These are phyloP conservation scores for Trissolcus basalis DNA, from an alignment of 1,140 invertebrate species.

Conservation along the genomic window DNA sequence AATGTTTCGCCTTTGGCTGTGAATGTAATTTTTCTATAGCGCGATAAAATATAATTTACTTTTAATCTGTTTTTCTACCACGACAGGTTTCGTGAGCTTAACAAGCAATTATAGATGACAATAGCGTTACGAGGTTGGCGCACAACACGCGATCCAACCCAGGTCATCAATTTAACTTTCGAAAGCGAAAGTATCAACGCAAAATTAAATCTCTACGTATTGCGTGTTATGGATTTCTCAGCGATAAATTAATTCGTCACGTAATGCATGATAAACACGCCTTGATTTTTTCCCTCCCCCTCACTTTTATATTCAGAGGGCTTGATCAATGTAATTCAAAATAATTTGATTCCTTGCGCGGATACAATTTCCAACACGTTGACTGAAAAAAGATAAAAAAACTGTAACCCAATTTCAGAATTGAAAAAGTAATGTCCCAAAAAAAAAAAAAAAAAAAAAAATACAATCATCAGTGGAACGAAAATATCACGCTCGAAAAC, in stretches of 20 bases:
- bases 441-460: too few species aligned
- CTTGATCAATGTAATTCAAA: neutral
- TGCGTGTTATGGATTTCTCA: constrained; percentile 42
- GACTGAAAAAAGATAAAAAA: too few species aligned
- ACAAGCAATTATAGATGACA: constrained; percentile 49
- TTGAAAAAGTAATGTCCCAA: too few species aligned
- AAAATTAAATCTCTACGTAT: constrained; percentile 45
- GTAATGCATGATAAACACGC: constrained; percentile 22
- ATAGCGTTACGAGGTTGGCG: constrained; percentile 28
- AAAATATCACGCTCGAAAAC: too few species aligned
- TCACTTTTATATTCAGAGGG: too few species aligned
- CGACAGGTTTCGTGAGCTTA: constrained; percentile 31
- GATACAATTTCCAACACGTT: too few species aligned
- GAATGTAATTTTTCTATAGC: neutral
- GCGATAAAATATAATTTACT: neutral
- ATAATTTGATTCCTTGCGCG: too few species aligned
- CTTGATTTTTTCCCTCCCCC: neutral
- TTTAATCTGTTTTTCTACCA: neutral
- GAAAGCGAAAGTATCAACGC: constrained; percentile 48
- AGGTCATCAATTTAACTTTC: constrained; percentile 50
- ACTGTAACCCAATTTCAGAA: too few species aligned
- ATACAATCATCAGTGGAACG: too few species aligned
- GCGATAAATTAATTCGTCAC: constrained; percentile 43
- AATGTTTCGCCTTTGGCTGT: too few species aligned
- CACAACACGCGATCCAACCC: constrained; percentile 34